Percentiles rank a stretch among this genome's conserved stretches.
Conservation (phyloP, 2,888 invertebrate genomes). For the Spialia ferax region DNA sequence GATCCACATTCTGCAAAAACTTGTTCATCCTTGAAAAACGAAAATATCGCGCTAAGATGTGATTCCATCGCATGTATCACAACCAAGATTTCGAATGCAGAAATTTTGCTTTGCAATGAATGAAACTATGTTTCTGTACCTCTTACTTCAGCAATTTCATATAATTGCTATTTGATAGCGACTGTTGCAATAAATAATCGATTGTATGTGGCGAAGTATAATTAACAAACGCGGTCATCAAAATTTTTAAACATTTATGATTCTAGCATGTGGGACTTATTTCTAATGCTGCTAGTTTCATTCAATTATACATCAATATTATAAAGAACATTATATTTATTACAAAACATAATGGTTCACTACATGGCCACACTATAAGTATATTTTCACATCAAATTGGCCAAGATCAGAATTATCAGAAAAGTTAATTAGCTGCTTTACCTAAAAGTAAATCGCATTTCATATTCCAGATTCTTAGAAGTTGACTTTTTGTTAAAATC, state of each 20-base stretch:
- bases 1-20: slow-evolving; percentile 6
- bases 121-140: not conserved
- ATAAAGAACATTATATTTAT: too few species aligned
- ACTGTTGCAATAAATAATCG: not conserved
- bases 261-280: not conserved
- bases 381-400: too few species aligned
- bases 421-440: too few species aligned
- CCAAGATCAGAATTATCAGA: too few species aligned
- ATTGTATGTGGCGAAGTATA: slow-evolving; percentile 7
- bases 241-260: slow-evolving; percentile 7
- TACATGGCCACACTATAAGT: too few species aligned
- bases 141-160: not conserved
- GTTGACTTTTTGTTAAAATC: too few species aligned
- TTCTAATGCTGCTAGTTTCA: too few species aligned
- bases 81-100: not conserved
- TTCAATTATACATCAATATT: too few species aligned
- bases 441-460: too few species aligned
- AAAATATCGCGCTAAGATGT: not conserved
- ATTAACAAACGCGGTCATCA: slow-evolving; percentile 20
- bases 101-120: slow-evolving; percentile 1
- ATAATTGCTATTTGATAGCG: slow-evolving; percentile 7
- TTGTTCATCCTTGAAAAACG: not conserved
- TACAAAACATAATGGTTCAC: too few species aligned
- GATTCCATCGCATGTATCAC: not conserved
- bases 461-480: too few species aligned